Conservation (phyloP, 2,113 vertebrate genomes). For the Alexandromys fortis region DNA sequence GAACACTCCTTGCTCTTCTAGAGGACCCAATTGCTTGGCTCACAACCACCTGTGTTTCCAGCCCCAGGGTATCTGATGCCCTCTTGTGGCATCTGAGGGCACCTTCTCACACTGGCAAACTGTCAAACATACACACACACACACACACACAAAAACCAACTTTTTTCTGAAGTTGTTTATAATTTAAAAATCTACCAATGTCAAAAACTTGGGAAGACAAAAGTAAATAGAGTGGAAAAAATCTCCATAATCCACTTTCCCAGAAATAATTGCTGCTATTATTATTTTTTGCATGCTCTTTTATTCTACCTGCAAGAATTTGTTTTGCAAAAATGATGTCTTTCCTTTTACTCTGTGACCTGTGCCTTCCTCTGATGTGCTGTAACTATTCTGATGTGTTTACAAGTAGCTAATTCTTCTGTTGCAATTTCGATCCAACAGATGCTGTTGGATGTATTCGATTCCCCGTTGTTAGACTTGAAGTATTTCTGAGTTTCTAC, state of each 20-base stretch:
- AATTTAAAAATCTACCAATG: slow-evolving; percentile 30
- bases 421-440: neutral
- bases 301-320: slow-evolving; percentile 1
- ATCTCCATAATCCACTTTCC: neutral
- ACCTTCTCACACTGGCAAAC: neutral
- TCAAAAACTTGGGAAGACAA: neutral
- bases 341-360: neutral
- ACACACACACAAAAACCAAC: neutral
- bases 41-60: no score
- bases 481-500: neutral
- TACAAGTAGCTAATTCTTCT: neutral
- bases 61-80: neutral
- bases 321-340: neutral
- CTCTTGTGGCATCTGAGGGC: neutral
- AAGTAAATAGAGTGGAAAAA: neutral
- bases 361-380: neutral
- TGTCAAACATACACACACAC: neutral
- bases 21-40: neutral
- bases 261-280: neutral
- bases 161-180: neutral
- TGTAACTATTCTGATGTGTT: neutral
- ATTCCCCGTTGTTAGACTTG: neutral
- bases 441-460: neutral
- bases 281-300: neutral
- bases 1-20: neutral